phyloP scores from a whole-genome alignment of 35 echinoderm and acorn worm genomes.

The Apostichopus japonicus region DNA sequence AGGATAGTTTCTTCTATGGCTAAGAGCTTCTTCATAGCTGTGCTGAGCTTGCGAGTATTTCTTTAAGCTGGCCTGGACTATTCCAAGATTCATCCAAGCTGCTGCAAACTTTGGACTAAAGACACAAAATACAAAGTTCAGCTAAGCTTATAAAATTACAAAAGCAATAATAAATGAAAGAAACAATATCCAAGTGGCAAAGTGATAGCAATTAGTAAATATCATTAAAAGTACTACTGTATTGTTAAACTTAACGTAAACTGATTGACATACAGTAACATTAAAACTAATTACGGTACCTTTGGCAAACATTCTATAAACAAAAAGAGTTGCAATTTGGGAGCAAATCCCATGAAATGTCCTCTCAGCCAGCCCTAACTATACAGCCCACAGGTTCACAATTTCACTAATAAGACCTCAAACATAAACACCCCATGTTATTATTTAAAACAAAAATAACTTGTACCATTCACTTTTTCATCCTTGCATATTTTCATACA shows the following conservation, averaged over 20 bases:
- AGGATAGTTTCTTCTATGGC: constrained; percentile 70
- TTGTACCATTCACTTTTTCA: no score
- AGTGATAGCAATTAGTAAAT: background rate
- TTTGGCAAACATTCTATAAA: no score
- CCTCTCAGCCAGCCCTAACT: background rate
- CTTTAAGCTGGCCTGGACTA: constrained; percentile 80
- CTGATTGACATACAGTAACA: no score
- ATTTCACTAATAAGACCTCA: background rate
- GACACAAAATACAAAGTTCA: background rate
- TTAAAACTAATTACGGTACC: no score
- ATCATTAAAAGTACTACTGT: no score
- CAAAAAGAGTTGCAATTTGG: no score
- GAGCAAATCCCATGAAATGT: background rate
- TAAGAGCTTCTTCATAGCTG: constrained; percentile 78
- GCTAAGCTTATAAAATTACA: background rate
- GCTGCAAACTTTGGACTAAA: constrained; percentile 79
- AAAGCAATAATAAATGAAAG: no score
- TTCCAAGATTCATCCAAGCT: constrained; percentile 99
- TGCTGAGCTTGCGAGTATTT: constrained; percentile 75
- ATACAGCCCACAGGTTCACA: background rate
- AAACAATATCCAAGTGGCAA: background rate
- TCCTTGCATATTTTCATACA: background rate
- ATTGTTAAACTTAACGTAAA: no score
- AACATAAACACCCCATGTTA: no score
- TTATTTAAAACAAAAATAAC: no score